Conservation (phyloP, 1,140 invertebrate genomes). For the Dendroctonus valens region DNA sequence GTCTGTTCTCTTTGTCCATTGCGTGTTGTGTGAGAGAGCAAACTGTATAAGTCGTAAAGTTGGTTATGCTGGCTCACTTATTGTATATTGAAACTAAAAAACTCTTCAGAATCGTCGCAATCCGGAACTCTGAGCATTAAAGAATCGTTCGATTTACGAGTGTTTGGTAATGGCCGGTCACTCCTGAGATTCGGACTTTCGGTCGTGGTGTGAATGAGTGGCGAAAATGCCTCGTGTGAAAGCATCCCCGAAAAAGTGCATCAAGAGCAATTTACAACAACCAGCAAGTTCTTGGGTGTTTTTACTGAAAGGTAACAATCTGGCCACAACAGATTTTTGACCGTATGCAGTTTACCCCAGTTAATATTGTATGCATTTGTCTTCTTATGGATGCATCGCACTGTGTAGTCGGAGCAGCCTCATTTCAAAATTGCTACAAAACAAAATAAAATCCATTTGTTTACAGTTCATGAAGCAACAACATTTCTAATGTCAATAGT, state of each 20-base stretch:
- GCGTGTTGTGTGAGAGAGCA: too few relatives aligned
- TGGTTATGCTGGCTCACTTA: too few relatives aligned
- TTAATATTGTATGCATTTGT: constrained; percentile 15
- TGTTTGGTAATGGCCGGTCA: too few relatives aligned
- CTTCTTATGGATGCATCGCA: constrained; percentile 8
- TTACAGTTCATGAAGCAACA: background rate
- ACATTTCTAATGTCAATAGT: background rate
- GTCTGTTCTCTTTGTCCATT: too few relatives aligned
- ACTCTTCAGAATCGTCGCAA: too few relatives aligned
- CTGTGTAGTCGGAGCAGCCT: background rate
- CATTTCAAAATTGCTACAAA: background rate
- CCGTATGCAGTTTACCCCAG: constrained; percentile 1
- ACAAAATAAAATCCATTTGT: background rate
- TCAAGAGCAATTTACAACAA: constrained; percentile 52
- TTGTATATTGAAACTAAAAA: too few relatives aligned
- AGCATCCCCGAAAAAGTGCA: constrained; percentile 58
- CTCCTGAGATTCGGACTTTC: too few relatives aligned
- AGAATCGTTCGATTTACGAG: too few relatives aligned
- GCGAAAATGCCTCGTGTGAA: constrained; percentile 56
- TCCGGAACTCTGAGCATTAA: too few relatives aligned
- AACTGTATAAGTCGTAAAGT: too few relatives aligned
- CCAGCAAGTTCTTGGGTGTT: constrained; percentile 63
- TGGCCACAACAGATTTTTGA: too few relatives aligned
- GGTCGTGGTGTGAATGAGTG: background rate
- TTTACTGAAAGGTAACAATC: constrained; percentile 59